Percentiles rank a stretch among this genome's conserved stretches.
These are phyloP conservation scores for Cephus nigrinus DNA, from an alignment of 2,888 invertebrate genomes.

Conservation along the genomic window DNA sequence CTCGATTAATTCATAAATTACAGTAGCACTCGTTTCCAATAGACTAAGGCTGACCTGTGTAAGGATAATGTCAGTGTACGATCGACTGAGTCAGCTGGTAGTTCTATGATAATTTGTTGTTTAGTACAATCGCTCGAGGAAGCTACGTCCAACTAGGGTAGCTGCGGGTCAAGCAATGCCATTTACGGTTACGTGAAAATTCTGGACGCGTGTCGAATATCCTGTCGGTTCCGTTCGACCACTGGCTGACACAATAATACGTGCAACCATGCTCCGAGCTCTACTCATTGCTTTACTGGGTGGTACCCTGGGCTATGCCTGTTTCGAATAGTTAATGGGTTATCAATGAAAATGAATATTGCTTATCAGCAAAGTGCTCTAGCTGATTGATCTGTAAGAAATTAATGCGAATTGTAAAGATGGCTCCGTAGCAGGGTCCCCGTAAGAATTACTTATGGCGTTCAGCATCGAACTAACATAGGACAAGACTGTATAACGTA, in stretches of 20 bases:
- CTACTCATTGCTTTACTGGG: not conserved
- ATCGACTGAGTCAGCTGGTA: not conserved
- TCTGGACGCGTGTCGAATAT: slow-evolving; percentile 57
- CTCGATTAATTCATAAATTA: not conserved
- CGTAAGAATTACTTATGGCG: not conserved
- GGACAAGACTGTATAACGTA: slow-evolving; percentile 30
- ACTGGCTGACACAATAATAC: slow-evolving; percentile 58
- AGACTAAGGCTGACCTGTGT: not conserved
- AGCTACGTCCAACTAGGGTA: slow-evolving; percentile 33
- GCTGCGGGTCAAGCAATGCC: slow-evolving; percentile 36
- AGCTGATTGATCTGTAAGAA: not conserved
- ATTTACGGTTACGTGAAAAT: slow-evolving; percentile 51
- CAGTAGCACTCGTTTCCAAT: not conserved
- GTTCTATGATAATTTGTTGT: not conserved
- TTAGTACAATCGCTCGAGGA: not conserved
- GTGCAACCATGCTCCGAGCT: slow-evolving; percentile 44
- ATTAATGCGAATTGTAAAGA: not conserved
- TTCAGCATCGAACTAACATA: not conserved
- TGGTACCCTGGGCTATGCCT: slow-evolving; percentile 22
- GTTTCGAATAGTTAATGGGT: slow-evolving; percentile 50
- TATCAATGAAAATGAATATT: not conserved
- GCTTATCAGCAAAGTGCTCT: not conserved
- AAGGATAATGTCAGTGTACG: not conserved
- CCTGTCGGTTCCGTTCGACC: slow-evolving; percentile 54
- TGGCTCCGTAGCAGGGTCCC: not conserved